These are phyloP conservation scores for Myathropa florea DNA, from an alignment of 2,888 invertebrate species.

Conservation along the genomic window DNA sequence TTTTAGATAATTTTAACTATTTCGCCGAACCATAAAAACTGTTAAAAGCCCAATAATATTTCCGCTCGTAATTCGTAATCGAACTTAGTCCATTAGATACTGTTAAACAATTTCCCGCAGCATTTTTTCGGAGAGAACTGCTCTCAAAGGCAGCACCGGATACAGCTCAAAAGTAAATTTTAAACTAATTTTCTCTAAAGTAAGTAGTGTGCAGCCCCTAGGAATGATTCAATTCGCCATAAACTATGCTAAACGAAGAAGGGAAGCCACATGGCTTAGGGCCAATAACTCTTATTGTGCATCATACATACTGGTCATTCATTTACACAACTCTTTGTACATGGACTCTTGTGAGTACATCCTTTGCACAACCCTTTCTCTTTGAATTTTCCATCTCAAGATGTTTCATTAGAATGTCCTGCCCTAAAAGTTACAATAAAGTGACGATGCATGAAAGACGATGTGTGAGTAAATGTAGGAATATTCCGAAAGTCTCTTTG, in stretches of 20 bases:
- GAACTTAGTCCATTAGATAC: too few relatives aligned
- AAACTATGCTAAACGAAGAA: background rate
- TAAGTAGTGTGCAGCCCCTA: background rate
- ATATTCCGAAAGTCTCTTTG: constrained; percentile 41
- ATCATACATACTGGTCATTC: too few relatives aligned
- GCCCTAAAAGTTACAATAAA: constrained; percentile 6
- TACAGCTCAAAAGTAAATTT: too few relatives aligned
- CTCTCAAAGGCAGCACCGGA: too few relatives aligned
- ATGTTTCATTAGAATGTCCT: background rate
- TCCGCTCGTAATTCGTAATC: too few relatives aligned
- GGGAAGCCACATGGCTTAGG: background rate
- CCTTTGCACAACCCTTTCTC: constrained; percentile 12
- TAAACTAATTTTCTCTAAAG: background rate
- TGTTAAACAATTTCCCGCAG: too few relatives aligned
- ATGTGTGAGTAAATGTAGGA: constrained; percentile 38
- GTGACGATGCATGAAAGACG: constrained; percentile 54
- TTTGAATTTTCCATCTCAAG: constrained; percentile 46
- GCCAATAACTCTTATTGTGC: background rate
- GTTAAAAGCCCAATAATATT: too few relatives aligned
- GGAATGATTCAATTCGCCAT: background rate
- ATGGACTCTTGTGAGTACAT: background rate
- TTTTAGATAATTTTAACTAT: too few relatives aligned
- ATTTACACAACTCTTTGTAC: background rate
- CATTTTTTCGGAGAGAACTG: too few relatives aligned
- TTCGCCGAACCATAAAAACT: too few relatives aligned